A percentile compares a stretch with the other conserved stretches of the same genome.
These are phyloP conservation scores for Brachymystax lenok DNA, from an alignment of 2,797 vertebrate species.

Conservation along the genomic window DNA sequence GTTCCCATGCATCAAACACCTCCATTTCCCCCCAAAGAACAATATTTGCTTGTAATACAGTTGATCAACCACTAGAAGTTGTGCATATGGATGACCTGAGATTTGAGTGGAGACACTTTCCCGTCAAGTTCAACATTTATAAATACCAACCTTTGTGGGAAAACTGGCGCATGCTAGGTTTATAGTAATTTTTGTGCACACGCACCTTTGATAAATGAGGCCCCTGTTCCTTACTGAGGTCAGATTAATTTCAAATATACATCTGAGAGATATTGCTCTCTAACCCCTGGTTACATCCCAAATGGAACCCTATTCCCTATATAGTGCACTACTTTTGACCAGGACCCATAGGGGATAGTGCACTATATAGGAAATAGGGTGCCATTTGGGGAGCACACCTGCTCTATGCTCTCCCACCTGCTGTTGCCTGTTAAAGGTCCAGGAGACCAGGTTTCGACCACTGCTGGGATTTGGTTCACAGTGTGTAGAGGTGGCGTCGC, in stretches of 20 bases:
- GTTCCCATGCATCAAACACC: too few relatives aligned
- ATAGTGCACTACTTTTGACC: neutral
- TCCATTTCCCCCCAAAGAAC: too few relatives aligned
- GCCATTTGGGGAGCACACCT: neutral
- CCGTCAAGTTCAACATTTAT: too few relatives aligned
- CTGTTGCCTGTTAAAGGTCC: constrained; percentile 41
- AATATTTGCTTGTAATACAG: too few relatives aligned
- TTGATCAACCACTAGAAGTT: too few relatives aligned
- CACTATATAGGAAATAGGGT: too few relatives aligned
- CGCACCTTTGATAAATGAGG: too few relatives aligned
- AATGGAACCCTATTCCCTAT: neutral
- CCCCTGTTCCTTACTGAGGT: constrained; percentile 12
- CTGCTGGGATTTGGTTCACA: constrained; percentile 12
- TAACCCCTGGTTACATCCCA: constrained; percentile 1
- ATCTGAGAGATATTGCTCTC: constrained; percentile 18
- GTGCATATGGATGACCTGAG: too few relatives aligned
- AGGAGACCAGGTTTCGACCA: neutral
- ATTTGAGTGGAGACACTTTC: too few relatives aligned
- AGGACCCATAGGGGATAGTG: neutral
- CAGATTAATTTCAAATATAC: constrained; percentile 40
- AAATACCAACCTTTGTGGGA: too few relatives aligned
- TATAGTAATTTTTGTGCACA: neutral
- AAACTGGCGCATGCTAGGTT: neutral
- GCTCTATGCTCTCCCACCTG: constrained; percentile 37
- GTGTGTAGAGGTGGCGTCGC: constrained; percentile 9